These are phyloP conservation scores for Pristionchus pacificus DNA, from an alignment of 1,140 invertebrate species.

Conservation along the genomic window DNA sequence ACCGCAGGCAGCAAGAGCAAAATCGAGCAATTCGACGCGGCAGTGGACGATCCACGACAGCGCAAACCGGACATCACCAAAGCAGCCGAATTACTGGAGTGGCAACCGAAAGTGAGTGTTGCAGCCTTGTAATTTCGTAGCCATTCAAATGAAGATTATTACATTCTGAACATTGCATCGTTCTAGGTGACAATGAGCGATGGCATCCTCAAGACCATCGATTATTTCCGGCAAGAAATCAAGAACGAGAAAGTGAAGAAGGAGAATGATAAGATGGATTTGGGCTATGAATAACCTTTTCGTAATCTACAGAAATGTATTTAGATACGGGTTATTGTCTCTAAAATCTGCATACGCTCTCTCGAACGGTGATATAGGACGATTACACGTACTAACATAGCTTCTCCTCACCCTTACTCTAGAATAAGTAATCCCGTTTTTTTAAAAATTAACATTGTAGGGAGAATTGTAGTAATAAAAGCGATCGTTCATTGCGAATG, in stretches of 20 bases:
- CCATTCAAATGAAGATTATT: constrained; percentile 20
- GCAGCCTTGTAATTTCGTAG: not conserved
- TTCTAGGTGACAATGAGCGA: constrained; percentile 36
- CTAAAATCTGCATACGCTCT: too few species aligned
- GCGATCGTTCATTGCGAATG: too few species aligned
- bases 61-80: constrained; percentile 84
- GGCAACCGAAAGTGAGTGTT: constrained; percentile 76
- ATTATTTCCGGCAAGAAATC: constrained; percentile 19
- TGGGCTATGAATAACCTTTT: not conserved
- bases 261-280: too few species aligned
- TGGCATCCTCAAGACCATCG: constrained; percentile 44
- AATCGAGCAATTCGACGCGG: constrained; percentile 69
- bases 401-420: too few species aligned
- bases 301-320: too few species aligned
- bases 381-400: too few species aligned
- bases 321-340: too few species aligned
- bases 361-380: too few species aligned
- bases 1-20: constrained; percentile 77
- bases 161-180: not conserved
- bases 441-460: too few species aligned
- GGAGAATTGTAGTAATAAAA: too few species aligned
- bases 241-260: not conserved
- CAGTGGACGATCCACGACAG: constrained; percentile 82
- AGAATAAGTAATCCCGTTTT: too few species aligned
- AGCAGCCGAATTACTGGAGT: constrained; percentile 78